A percentile compares a stretch with the other conserved stretches of the same genome.
These are phyloP conservation scores for Romanogobio albipinnatus DNA, from an alignment of 2,113 vertebrate genomes.

Conservation along the genomic window DNA sequence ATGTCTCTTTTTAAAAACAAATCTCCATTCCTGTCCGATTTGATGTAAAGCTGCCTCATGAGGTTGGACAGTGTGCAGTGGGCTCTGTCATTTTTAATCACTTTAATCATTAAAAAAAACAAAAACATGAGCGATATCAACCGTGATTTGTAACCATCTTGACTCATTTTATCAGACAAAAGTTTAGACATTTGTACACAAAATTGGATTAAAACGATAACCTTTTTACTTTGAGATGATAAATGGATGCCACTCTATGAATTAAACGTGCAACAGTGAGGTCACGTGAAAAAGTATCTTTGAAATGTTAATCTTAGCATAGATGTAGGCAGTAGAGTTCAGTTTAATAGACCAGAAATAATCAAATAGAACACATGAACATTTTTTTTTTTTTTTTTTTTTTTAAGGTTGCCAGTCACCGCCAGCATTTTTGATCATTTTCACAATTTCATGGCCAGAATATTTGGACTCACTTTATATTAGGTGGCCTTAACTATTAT, in stretches of 20 bases:
- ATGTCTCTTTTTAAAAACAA: slow-evolving; percentile 26
- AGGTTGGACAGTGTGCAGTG: neutral
- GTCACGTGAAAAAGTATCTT: neutral
- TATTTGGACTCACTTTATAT: no score
- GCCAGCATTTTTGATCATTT: no score
- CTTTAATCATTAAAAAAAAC: neutral
- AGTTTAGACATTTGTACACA: neutral
- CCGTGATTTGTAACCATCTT: neutral
- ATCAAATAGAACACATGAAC: no score
- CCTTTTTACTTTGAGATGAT: neutral
- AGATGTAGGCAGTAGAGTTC: neutral
- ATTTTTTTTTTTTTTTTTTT: no score
- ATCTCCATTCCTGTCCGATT: neutral
- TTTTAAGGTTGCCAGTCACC: no score
- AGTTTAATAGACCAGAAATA: no score
- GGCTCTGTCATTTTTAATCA: slow-evolving; percentile 6
- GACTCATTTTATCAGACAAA: neutral
- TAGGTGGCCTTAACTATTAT: no score
- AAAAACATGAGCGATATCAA: neutral
- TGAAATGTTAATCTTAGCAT: neutral
- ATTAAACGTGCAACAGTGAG: neutral
- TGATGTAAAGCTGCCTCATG: slow-evolving; percentile 20
- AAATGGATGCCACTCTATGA: neutral
- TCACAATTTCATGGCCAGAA: no score
- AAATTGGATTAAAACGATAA: neutral